Percentiles rank a stretch among this genome's conserved stretches.
Evolutionary conservation across 2,888 invertebrate species (phyloP).

Genomic region (Amaurobius ferox): DNA sequence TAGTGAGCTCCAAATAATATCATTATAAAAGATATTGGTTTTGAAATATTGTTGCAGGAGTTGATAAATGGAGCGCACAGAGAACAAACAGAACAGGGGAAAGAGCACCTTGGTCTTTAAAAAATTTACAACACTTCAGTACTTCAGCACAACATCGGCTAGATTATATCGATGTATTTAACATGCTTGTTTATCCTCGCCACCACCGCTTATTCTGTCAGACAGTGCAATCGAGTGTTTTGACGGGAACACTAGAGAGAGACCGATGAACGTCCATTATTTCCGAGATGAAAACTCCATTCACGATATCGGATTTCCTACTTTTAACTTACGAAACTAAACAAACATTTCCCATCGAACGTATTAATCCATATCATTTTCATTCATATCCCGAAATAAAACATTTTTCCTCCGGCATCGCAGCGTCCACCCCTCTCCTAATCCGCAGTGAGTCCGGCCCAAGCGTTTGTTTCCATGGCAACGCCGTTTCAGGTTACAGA

Average conservation of each 20-base stretch:
- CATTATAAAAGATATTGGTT: no score
- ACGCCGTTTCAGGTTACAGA: constrained; percentile 69
- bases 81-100: no score
- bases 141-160: no score
- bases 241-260: constrained; percentile 6
- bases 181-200: no score
- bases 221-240: neutral
- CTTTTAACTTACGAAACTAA: neutral
- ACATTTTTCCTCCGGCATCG: constrained; percentile 15
- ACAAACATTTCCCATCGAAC: constrained; percentile 26
- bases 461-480: constrained; percentile 57
- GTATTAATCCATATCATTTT: constrained; percentile 33
- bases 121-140: no score
- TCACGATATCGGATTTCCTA: neutral
- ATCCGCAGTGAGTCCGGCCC: constrained; percentile 45
- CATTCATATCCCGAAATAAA: constrained; percentile 23
- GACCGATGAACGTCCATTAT: neutral
- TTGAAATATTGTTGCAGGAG: no score
- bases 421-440: constrained; percentile 45
- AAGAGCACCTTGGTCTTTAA: no score
- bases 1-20: no score
- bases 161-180: no score
- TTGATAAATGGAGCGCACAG: no score
- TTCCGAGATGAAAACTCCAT: neutral
- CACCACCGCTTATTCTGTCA: neutral